A percentile compares a stretch with the other conserved stretches of the same genome.
phyloP scores from a whole-genome alignment of 1,140 invertebrate genomes.

The Leptinotarsa undecemlineata region DNA sequence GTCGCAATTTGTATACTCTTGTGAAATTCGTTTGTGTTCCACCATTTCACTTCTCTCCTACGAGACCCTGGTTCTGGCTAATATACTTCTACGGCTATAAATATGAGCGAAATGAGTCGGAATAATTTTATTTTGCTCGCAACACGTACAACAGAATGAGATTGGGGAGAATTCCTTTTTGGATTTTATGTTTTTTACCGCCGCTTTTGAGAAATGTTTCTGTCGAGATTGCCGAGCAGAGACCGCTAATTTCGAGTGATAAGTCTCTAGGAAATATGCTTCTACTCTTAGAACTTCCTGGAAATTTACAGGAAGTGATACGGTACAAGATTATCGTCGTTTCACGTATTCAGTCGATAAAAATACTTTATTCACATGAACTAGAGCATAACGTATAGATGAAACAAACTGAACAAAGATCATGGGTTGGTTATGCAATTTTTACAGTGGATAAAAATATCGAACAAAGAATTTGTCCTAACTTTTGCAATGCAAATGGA shows the following conservation, averaged over 20 bases:
- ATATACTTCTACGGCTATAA: conserved; percentile 38
- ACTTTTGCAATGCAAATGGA: no score
- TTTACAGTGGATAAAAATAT: no score
- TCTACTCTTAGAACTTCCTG: not conserved
- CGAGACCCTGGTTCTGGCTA: conserved; percentile 35
- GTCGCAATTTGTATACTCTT: not conserved
- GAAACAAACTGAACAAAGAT: no score
- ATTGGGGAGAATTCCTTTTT: conserved; percentile 22
- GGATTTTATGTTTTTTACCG: conserved; percentile 26
- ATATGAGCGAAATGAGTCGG: conserved; percentile 39
- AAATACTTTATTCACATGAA: no score
- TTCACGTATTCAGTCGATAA: no score
- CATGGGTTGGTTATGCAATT: no score
- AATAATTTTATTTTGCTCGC: conserved; percentile 40
- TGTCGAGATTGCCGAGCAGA: conserved; percentile 9
- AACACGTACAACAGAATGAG: conserved; percentile 29
- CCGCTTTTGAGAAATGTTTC: conserved; percentile 17
- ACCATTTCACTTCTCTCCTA: conserved; percentile 9
- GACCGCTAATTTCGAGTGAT: conserved; percentile 12
- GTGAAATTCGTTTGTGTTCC: conserved; percentile 7
- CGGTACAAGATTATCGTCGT: no score
- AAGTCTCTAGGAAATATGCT: conserved; percentile 7
- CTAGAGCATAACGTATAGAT: no score
- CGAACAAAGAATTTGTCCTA: no score
- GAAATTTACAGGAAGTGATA: no score